Evolutionary conservation across 1,140 invertebrate genomes (phyloP), one percentile per base, ranked within the genome.

Genomic region (Drosophila littoralis): DNA sequence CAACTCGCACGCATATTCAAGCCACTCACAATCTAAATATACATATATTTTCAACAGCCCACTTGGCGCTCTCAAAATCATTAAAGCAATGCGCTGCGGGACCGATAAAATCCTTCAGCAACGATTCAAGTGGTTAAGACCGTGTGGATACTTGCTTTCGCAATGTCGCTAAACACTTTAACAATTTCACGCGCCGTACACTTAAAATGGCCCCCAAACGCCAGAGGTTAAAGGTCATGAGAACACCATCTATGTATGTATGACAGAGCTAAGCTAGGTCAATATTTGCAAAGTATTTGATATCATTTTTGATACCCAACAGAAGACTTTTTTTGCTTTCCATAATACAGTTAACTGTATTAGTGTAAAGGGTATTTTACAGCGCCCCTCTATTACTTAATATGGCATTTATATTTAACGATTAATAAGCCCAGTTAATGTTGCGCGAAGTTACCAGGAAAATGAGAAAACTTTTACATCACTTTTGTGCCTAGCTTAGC

Each of bases 341-440:
- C 22, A 22, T 7, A 15, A 12, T 13, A 54, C 4, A 15, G 4
- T 54, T 54, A 36, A 10, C n/a, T 36, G 4, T 36, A 15, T 13
- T 13, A 4, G 8, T 7, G 15, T 17, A 22, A 12, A 12, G 40
- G 10, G 28, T 59, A 45, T 59, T 43, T 10, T 59, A 7, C 1
- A 58, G n/a, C 7, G n/a, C 17, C 46, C 10, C n/a, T 38, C 2
- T 38, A 1, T 17, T 17, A 35, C 17, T 32, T 15, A 13, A 22
- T 45, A 15, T 40, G 15, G 33, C 8, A 32, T 12, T 35, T 67
- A 48, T 45, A 55, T 50, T 52, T 43, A 65, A 89, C 84, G 85
- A 89, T 89, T 89, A 89, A 89, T 89, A 83, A 81, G 74, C 66
- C 52, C 12, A 68, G 80, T 76, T 89, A 89, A 89, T 88, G 84